phyloP scores from a whole-genome alignment of 2,888 invertebrate genomes.

The Acholoe squamosa region DNA sequence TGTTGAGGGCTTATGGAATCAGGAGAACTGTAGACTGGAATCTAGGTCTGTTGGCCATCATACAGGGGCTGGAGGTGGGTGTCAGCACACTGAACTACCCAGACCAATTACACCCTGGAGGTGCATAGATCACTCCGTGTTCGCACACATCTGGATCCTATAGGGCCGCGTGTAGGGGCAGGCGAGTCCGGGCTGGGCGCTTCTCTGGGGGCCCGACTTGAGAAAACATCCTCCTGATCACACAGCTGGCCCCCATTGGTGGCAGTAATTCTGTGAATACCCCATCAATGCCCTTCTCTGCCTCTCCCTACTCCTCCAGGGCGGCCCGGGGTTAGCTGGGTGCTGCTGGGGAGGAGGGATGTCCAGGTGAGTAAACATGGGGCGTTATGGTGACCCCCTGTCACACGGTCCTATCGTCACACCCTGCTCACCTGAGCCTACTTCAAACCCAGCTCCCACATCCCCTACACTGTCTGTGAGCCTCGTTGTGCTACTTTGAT shows the following conservation, averaged over 20 bases:
- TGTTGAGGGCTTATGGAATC: not conserved
- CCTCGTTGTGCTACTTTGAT: not conserved
- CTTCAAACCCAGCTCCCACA: not conserved
- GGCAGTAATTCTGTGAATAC: constrained; percentile 42
- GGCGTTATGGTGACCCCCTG: not conserved
- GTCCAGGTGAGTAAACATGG: constrained; percentile 14
- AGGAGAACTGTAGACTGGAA: not conserved
- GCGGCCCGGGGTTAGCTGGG: not conserved
- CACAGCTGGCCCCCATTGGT: constrained; percentile 31
- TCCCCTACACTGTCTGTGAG: not conserved
- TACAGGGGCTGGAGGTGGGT: not conserved
- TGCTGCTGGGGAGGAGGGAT: not conserved
- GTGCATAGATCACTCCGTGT: constrained; percentile 48
- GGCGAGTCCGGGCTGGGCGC: not conserved
- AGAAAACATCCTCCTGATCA: constrained; percentile 30
- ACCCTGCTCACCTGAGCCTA: constrained; percentile 1
- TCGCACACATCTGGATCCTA: constrained; percentile 54
- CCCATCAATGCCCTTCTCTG: not conserved
- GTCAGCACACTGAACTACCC: not conserved
- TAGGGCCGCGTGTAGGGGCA: constrained; percentile 44
- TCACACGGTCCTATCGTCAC: not conserved
- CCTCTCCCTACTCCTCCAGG: not conserved
- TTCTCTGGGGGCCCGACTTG: not conserved
- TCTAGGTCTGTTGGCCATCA: constrained; percentile 19
- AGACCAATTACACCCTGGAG: constrained; percentile 45